Evolutionary conservation across 2,888 invertebrate genomes (phyloP).

Genomic region (Abrostola triplasia): DNA sequence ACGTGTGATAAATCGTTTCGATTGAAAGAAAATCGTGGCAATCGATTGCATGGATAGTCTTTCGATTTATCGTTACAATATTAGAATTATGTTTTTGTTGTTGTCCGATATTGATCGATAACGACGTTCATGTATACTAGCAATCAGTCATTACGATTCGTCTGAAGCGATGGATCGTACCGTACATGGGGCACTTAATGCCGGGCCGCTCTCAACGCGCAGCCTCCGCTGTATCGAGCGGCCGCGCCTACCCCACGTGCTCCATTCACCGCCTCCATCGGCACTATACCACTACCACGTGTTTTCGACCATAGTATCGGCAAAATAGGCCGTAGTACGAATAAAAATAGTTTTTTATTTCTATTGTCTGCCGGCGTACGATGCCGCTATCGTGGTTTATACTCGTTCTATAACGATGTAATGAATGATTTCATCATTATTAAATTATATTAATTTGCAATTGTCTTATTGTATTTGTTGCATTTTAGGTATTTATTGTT

Average conservation of each 20-base stretch:
- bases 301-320: constrained; percentile 60
- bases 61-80: too few relatives aligned
- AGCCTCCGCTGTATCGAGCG: constrained; percentile 82
- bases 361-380: constrained; percentile 25
- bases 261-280: constrained; percentile 79
- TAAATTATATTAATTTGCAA: not conserved
- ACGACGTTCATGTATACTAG: too few relatives aligned
- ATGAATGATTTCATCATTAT: not conserved
- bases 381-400: not conserved
- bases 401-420: not conserved
- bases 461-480: not conserved
- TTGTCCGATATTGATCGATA: too few relatives aligned
- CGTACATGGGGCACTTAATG: constrained; percentile 38
- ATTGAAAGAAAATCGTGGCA: too few relatives aligned
- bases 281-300: constrained; percentile 64
- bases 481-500: not conserved
- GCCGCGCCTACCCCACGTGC: constrained; percentile 78
- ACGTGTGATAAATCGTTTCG: too few relatives aligned
- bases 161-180: too few relatives aligned
- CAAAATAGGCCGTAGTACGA: constrained; percentile 56
- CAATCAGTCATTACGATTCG: too few relatives aligned
- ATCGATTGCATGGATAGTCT: too few relatives aligned
- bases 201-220: constrained; percentile 75
- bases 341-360: constrained; percentile 58
- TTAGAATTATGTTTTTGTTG: too few relatives aligned